Conservation (phyloP, 2,888 invertebrate genomes). For the Caenorhabditis sp. region DNA sequence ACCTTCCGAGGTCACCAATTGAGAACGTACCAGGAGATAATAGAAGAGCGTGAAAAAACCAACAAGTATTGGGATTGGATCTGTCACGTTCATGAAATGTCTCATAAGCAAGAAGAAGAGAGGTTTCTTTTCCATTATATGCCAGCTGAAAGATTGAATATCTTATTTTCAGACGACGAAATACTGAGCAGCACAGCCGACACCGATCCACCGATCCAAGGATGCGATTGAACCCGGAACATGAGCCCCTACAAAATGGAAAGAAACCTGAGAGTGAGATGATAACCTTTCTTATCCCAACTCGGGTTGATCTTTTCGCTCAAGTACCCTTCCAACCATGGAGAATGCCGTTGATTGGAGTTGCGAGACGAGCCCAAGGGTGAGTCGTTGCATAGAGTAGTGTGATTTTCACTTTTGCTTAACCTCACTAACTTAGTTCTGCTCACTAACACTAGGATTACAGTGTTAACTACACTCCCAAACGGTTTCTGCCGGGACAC, state of each 20-base stretch:
- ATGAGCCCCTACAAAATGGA: background rate
- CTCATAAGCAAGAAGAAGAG: too few species aligned
- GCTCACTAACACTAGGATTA: background rate
- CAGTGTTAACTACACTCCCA: slow-evolving; percentile 1
- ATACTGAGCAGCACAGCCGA: too few species aligned
- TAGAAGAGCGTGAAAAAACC: too few species aligned
- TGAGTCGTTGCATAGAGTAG: background rate
- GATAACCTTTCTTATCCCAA: slow-evolving; percentile 33
- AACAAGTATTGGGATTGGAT: too few species aligned
- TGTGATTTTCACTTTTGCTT: background rate
- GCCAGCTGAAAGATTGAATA: too few species aligned
- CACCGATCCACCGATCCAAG: too few species aligned
- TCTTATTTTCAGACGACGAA: too few species aligned
- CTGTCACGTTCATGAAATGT: too few species aligned
- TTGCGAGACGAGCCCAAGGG: slow-evolving; percentile 29
- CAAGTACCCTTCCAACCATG: slow-evolving; percentile 38
- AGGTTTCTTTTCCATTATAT: too few species aligned
- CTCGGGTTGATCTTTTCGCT: slow-evolving; percentile 18
- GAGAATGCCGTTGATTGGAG: slow-evolving; percentile 43
- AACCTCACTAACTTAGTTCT: too few species aligned
- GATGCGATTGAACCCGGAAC: too few species aligned
- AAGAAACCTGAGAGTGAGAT: background rate
- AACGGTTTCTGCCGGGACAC: background rate
- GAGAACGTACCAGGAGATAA: background rate
- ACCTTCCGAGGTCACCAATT: background rate